Evolutionary conservation across 2,888 invertebrate species (phyloP), one percentile per base, ranked within the genome.

Genomic region (Trachelus troglodyta): DNA sequence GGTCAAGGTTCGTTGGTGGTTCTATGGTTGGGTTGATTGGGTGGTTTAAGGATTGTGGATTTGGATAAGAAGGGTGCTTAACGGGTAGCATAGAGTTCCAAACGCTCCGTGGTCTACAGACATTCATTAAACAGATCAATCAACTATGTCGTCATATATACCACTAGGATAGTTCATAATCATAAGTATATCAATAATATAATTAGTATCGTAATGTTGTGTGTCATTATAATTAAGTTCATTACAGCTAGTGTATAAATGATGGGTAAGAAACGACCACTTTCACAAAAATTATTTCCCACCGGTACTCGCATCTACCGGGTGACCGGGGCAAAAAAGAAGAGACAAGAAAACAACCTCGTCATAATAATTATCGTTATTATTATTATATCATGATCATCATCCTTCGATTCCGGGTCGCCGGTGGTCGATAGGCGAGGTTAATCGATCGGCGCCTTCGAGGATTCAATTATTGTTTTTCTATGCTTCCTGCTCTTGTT

Each of bases 61-160:
- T 71, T 73, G 77, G 34, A 34, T 77, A 12, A 35, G 37, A 75
- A 68, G 34, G 83, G 81, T 85, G 81, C 84, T 90, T 85, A 85
- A 87, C 89, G 88, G 89, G 86, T 88, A 90, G 91, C 91, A 91
- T 89, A 91, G 91, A 91, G 91, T 91, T 91, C 91, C 91, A 91
- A 91, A 91, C 91, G 91, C 91, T 91, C 91, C 87, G 88, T 90
- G 89, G 88, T 90, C 90, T 91, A 91, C 91, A 91, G 89, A 91
- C 91, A 91, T 91, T 90, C 90, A 90, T 91, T 89, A 90, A 91
- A 91, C 91, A 91, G 91, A 91, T 91, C 90, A 90, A 89, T 91
- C 89, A 91, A 91, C 90, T 91, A 91, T 91, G 87, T 90, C 89
- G 86, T 90, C 90, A 88, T 90, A 83, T 89, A 90, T 91, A 91